Evolutionary conservation across 2,888 invertebrate genomes (phyloP).

Genomic region (Podotricha telesiphe): DNA sequence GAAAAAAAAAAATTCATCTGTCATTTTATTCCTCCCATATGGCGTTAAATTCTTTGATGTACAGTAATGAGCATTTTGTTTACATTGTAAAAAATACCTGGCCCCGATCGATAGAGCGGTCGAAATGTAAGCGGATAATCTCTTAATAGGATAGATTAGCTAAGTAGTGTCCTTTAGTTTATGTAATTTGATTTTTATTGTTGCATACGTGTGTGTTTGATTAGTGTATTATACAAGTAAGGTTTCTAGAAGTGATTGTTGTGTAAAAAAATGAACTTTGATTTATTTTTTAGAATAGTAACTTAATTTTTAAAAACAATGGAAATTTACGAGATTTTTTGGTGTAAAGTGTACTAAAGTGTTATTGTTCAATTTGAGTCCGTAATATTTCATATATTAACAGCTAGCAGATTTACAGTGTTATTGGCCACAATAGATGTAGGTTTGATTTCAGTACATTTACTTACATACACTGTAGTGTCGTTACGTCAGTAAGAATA

Average conservation of each 20-base stretch:
- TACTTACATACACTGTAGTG: no score
- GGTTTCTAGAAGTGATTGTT: neutral
- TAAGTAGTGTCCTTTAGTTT: slow-evolving; percentile 12
- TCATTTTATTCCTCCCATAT: slow-evolving; percentile 34
- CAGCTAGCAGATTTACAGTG: no score
- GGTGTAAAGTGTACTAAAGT: no score
- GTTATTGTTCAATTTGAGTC: no score
- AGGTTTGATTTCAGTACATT: no score
- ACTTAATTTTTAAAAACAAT: no score
- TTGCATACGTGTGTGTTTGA: neutral
- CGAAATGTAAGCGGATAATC: slow-evolving; percentile 24
- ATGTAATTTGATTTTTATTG: slow-evolving; percentile 19
- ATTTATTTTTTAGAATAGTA: slow-evolving; percentile 1
- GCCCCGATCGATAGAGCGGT: slow-evolving; percentile 28
- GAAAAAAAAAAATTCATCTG: slow-evolving; percentile 12
- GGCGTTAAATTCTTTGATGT: slow-evolving; percentile 47
- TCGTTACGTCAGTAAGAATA: no score
- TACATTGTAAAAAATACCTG: slow-evolving; percentile 45
- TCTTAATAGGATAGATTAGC: slow-evolving; percentile 23
- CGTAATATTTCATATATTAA: no score
- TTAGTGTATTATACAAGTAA: neutral
- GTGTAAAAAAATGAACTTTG: no score
- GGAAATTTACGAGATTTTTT: no score
- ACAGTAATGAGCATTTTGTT: slow-evolving; percentile 43
- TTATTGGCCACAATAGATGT: no score